Percentiles rank a stretch among this genome's conserved stretches.
Evolutionary conservation across 2,797 vertebrate species (phyloP).

Genomic region (Sylvilagus floridanus): DNA sequence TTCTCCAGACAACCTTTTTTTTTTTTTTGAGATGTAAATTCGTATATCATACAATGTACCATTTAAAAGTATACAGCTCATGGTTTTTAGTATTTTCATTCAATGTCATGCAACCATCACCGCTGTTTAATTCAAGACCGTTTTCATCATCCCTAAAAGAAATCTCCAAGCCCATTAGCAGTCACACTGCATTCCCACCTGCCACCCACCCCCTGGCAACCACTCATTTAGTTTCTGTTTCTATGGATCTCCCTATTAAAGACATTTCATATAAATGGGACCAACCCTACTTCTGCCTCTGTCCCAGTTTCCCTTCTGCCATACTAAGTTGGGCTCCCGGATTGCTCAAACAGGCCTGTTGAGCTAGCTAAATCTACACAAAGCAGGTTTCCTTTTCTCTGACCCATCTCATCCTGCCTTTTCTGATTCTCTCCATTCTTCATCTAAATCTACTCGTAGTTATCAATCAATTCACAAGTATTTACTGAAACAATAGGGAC

Average conservation of each 20-base stretch:
- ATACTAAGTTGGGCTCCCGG: not conserved
- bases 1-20: not conserved
- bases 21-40: not conserved
- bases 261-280: not conserved
- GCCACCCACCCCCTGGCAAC: not conserved
- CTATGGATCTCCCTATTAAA: not conserved
- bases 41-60: not conserved
- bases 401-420: not conserved
- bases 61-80: not conserved
- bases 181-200: not conserved
- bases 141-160: constrained; percentile 12
- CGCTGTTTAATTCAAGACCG: constrained; percentile 22
- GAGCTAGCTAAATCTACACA: not conserved
- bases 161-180: not conserved
- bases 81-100: constrained; percentile 41
- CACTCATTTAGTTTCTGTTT: not conserved
- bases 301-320: not conserved
- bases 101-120: not conserved
- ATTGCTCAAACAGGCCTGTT: not conserved
- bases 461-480: not conserved
- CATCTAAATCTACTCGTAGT: constrained; percentile 24
- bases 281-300: not conserved
- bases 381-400: constrained; percentile 1
- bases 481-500: not conserved
- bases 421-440: constrained; percentile 30